Evolutionary conservation across 2,888 invertebrate genomes (phyloP), one percentile per base, ranked within the genome.

Genomic region (Subacronicta megacephala): DNA sequence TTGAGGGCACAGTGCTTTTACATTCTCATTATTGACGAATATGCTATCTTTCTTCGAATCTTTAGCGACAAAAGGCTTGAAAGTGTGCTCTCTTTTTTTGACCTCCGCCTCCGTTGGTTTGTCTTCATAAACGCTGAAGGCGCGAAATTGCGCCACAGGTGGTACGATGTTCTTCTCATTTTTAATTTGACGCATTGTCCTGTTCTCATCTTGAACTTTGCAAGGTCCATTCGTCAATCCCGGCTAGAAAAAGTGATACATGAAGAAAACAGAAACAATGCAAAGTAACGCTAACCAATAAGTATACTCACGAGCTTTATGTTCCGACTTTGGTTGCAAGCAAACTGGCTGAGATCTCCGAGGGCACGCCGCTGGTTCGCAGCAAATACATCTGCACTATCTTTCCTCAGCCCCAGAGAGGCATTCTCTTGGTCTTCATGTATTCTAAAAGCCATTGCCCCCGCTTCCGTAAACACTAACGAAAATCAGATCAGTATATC

Each of bases 391-490:
- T 93, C 93, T 68, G 89, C 86, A 80, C 89, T 94, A 66, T 95
- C 95, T 85, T 95, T 95, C 72, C 92, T 90, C 47, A 93, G 87
- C 62, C 92, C 93, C 73, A 94, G 82, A 67, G 93, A 85, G 75
- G 95, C 93, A 90, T 97, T 97, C 91, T 97, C 97, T 87, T 96
- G 96, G 90, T 97, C 97, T 89, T 96, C 96, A 89, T 96, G 96
- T 83, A 97, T 96, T 90, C 96, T 95, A 89, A 97, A 96, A 89
- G 97, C 96, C 97, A 97, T 97, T 90, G 86, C 84, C 72, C 79
- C 78, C 72, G 84, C 80, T 85, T 89, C 87, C 88, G 90, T 90
- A 90, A 89, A 92, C 88, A 90, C 76, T 81, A 84, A 78, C 80
- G 68, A 79, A 69, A 71, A 84, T 57, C 72, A 83, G 78, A 82